These are phyloP conservation scores for Merops nubicus DNA, from an alignment of 2,113 vertebrate genomes.

Conservation along the genomic window DNA sequence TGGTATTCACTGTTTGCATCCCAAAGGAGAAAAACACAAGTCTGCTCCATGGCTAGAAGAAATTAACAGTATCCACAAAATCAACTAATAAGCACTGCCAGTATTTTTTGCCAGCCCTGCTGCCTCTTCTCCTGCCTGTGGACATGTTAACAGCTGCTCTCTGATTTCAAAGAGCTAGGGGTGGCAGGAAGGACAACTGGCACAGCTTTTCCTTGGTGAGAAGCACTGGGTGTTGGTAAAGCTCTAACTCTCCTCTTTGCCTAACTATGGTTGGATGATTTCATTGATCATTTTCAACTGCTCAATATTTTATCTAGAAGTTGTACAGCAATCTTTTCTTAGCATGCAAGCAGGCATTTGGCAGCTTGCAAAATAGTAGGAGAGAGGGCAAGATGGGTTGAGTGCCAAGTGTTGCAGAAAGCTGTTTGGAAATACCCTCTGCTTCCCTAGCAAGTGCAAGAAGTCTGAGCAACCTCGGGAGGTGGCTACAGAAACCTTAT, in stretches of 20 bases:
- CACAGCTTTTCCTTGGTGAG: not conserved
- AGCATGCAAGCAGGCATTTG: not conserved
- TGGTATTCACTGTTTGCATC: not conserved
- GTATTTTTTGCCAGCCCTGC: not conserved
- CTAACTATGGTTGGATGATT: not conserved
- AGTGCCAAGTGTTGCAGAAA: not conserved
- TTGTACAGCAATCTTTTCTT: not conserved
- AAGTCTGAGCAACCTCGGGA: not conserved
- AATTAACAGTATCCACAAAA: not conserved
- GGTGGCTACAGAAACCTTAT: not conserved
- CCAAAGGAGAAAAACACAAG: not conserved
- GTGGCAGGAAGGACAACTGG: not conserved
- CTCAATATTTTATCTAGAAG: conserved; percentile 19
- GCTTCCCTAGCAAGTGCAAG: not conserved
- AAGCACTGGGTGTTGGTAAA: not conserved
- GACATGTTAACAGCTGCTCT: not conserved
- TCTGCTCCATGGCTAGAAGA: not conserved
- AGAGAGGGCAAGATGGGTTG: not conserved
- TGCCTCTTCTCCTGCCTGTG: not conserved
- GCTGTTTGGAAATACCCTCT: not conserved
- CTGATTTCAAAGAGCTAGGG: not conserved
- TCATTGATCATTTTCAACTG: not conserved
- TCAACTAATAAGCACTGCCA: not conserved
- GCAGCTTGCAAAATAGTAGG: not conserved
- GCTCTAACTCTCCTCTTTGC: not conserved